These are phyloP conservation scores for Blastobasis lacticolella DNA, from an alignment of 2,888 invertebrate genomes.

Conservation along the genomic window DNA sequence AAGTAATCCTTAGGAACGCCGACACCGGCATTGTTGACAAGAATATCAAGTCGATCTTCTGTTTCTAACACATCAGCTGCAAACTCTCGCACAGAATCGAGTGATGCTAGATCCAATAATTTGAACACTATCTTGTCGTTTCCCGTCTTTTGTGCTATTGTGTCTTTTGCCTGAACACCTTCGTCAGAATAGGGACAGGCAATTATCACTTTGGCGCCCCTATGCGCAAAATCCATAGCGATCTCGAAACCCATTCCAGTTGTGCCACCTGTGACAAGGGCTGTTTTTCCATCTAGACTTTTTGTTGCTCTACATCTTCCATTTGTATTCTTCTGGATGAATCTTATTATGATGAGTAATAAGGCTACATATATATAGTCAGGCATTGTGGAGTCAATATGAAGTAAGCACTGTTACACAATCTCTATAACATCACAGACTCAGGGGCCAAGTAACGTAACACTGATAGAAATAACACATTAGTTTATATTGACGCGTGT, in stretches of 20 bases:
- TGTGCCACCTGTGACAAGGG: conserved; percentile 17
- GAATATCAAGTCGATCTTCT: conserved; percentile 79
- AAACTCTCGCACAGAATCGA: conserved; percentile 82
- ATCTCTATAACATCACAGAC: too few species aligned
- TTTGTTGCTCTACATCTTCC: conserved; percentile 13
- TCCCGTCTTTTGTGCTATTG: conserved; percentile 72
- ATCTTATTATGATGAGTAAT: not conserved
- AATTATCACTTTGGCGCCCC: conserved; percentile 17
- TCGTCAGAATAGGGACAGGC: conserved; percentile 16
- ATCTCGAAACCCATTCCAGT: conserved; percentile 17
- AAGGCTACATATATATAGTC: too few species aligned
- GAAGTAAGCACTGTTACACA: too few species aligned
- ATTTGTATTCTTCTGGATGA: conserved; percentile 14
- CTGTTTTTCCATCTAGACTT: conserved; percentile 13
- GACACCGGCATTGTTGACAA: conserved; percentile 87
- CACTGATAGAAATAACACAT: too few species aligned
- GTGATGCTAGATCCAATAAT: conserved; percentile 79
- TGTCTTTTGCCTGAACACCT: conserved; percentile 47
- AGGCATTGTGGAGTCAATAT: too few species aligned
- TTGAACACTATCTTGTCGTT: conserved; percentile 77
- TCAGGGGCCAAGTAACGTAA: too few species aligned
- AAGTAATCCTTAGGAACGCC: conserved; percentile 68
- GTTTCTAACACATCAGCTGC: conserved; percentile 79
- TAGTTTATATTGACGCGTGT: too few species aligned
- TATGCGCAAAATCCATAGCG: conserved; percentile 14